Evolutionary conservation across 2,888 invertebrate species (phyloP), one percentile per base, ranked within the genome.

Genomic region (Harpagoxenus sublaevis): DNA sequence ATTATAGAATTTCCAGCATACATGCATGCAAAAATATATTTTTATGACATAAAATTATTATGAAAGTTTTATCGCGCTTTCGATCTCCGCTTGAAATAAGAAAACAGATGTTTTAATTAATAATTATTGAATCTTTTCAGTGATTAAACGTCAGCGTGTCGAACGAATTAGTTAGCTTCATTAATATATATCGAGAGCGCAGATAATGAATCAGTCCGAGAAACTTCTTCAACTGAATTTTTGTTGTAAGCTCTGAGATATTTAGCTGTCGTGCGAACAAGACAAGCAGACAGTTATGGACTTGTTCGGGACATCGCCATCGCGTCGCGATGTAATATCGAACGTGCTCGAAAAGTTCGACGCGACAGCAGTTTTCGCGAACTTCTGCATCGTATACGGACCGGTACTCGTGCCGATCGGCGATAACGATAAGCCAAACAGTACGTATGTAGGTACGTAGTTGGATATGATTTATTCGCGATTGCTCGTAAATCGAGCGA

Each of bases 391-490:
- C 79, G 45, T 35, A 45, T 51, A 71, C 45, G n/a, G 48, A 42
- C 53, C 73, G 63, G 70, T 51, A 65, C 51, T 71, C 48, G 55
- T 28, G 82, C 10, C 74, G 85, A 86, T 85, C 78, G 78, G n/a
- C 78, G 85, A 86, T 85, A 85, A 83, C 85, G 86, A 86, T 86
- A 86, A 84, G 85, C 62, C 70, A 62, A 68, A 45, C 66, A 63
- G 66, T 62, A 39, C 51, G 53, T 39, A 28, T n/a, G 23, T 23
- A 23, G 23, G 23, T 35, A 75, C 12, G 60, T 75, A 63, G 60
- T 42, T 62, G 63, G n/a, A 23, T 84, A 85, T 84, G 89, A 89
- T 89, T 89, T 89, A 89, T 88, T 70, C 51, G 51, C 35, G 70
- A 53, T 77, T 28, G 65, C 78, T 88, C 83, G 85, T 86, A 86